phyloP scores from a whole-genome alignment of 2,113 vertebrate genomes.

The Rhineura floridana region DNA sequence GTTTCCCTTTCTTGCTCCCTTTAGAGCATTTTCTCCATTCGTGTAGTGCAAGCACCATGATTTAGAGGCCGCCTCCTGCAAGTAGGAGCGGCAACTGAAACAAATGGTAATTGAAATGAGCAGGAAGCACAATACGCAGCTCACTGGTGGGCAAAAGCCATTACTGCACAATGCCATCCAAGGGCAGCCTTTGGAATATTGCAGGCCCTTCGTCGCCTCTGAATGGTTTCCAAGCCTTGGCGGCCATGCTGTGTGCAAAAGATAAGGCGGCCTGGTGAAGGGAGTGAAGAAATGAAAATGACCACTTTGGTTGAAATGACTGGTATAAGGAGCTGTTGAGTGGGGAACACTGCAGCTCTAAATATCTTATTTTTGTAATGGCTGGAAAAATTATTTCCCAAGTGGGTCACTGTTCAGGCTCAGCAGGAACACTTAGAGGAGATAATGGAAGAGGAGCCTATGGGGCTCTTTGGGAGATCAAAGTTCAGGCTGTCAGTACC shows the following conservation, averaged over 20 bases:
- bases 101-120: constrained; percentile 8
- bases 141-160: constrained; percentile 7
- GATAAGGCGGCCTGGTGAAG: neutral
- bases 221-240: neutral
- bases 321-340: neutral
- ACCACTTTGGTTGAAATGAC: neutral
- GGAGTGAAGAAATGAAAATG: neutral
- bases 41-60: neutral
- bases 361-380: neutral
- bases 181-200: neutral
- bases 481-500: neutral
- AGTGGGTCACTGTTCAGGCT: neutral
- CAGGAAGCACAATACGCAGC: neutral
- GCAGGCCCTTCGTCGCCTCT: neutral
- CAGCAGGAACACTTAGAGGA: neutral
- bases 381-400: neutral
- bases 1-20: neutral
- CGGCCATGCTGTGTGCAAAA: accelerated
- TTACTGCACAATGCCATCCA: neutral
- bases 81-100: neutral
- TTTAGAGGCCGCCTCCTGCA: neutral
- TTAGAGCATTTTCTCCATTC: neutral
- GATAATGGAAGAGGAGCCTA: neutral
- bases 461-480: neutral
- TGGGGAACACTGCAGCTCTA: neutral